These are phyloP conservation scores for Nipponacmea schrenckii DNA, from an alignment of 2,888 invertebrate species.

Conservation along the genomic window DNA sequence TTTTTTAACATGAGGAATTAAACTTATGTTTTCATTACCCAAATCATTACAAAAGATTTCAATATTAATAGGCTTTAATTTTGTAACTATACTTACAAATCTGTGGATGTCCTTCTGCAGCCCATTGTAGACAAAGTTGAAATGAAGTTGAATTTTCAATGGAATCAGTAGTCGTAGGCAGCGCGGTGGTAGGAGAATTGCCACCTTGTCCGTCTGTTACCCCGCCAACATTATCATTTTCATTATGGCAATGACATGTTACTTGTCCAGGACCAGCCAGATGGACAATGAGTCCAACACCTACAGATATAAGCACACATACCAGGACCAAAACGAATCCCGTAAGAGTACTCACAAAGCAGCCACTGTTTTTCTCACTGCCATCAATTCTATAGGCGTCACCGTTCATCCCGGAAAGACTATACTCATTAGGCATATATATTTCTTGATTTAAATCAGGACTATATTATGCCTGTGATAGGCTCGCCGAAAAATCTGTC, in stretches of 20 bases:
- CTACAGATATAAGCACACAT: conserved; percentile 48
- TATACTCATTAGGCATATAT: no score
- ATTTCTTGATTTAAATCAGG: no score
- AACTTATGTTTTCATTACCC: no score
- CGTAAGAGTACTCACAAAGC: conserved; percentile 37
- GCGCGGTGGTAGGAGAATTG: neutral
- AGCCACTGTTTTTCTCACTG: conserved; percentile 24
- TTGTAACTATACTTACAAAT: conserved; percentile 33
- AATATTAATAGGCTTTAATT: no score
- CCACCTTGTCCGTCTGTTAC: conserved; percentile 11
- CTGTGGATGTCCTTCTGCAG: conserved; percentile 27
- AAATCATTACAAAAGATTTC: no score
- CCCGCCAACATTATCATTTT: conserved; percentile 12
- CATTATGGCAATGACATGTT: conserved; percentile 41
- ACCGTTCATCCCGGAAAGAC: no score
- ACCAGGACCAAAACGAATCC: conserved; percentile 50
- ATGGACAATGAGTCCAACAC: conserved; percentile 55
- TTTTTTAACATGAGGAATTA: no score
- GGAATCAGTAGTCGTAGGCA: conserved; percentile 15
- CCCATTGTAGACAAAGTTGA: conserved; percentile 34
- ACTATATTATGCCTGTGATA: no score
- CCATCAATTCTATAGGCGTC: neutral
- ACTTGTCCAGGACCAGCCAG: conserved; percentile 61
- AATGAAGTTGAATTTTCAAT: neutral
- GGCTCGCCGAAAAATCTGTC: no score